A percentile compares a stretch with the other conserved stretches of the same genome.
Evolutionary conservation across 2,888 invertebrate species (phyloP).

Genomic region (Eupithecia vulgata): DNA sequence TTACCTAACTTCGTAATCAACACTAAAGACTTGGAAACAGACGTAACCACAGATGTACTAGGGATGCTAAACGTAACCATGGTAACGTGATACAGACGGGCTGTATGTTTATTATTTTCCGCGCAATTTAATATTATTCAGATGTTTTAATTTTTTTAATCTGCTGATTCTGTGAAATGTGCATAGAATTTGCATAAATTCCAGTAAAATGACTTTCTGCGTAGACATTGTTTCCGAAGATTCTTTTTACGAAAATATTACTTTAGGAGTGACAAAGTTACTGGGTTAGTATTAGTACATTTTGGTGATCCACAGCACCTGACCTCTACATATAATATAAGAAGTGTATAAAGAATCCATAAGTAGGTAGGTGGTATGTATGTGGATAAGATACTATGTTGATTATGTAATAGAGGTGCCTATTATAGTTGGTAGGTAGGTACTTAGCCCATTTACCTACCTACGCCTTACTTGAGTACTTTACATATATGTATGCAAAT

Average conservation of each 20-base stretch:
- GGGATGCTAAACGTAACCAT: too few species aligned
- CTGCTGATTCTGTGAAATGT: neutral
- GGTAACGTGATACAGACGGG: neutral
- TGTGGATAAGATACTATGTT: too few species aligned
- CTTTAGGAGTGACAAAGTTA: conserved; percentile 86
- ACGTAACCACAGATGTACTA: too few species aligned
- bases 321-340: neutral
- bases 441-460: too few species aligned
- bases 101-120: neutral
- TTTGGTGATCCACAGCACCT: neutral
- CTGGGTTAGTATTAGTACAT: conserved; percentile 69
- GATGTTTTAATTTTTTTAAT: neutral
- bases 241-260: conserved; percentile 89
- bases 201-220: conserved; percentile 85
- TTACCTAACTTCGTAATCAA: too few species aligned
- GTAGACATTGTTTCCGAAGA: conserved; percentile 89
- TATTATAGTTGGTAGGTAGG: too few species aligned
- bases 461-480: too few species aligned
- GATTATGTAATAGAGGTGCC: neutral
- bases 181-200: conserved; percentile 7
- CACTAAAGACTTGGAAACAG: too few species aligned
- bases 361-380: too few species aligned
- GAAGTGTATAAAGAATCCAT: neutral
- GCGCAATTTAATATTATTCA: neutral
- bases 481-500: too few species aligned